These are phyloP conservation scores for Bovichtus variegatus DNA, from an alignment of 2,797 vertebrate species.

Conservation along the genomic window DNA sequence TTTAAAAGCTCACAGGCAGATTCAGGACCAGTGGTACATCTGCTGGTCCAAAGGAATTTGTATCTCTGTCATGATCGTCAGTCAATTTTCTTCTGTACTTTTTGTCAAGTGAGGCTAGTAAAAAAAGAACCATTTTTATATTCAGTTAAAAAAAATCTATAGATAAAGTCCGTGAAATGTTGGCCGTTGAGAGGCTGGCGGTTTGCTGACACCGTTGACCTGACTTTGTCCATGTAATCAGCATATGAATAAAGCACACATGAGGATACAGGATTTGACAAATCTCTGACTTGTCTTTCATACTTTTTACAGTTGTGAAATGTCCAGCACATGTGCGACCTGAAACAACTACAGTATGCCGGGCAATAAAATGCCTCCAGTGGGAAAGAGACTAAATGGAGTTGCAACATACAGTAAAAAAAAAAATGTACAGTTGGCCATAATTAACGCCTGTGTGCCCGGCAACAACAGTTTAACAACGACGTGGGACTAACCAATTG, in stretches of 20 bases:
- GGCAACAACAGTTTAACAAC: conserved; percentile 47
- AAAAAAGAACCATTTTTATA: neutral
- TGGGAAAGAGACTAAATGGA: conserved; percentile 25
- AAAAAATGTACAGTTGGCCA: conserved; percentile 24
- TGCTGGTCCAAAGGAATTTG: neutral
- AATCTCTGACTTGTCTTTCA: conserved; percentile 17
- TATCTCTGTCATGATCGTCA: neutral
- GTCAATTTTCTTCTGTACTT: neutral
- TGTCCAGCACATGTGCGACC: conserved; percentile 22
- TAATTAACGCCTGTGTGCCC: conserved; percentile 34
- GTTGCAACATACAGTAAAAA: conserved; percentile 14
- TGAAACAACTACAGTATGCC: conserved; percentile 24
- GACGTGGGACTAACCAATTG: conserved; percentile 19
- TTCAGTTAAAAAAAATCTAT: neutral
- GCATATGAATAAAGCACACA: conserved; percentile 26
- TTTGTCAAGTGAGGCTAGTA: neutral
- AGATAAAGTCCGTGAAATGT: conserved; percentile 17
- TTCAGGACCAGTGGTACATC: neutral
- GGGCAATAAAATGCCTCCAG: conserved; percentile 10
- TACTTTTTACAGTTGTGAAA: conserved; percentile 20
- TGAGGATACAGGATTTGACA: conserved; percentile 6
- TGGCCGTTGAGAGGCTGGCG: conserved; percentile 59
- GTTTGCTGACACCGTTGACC: conserved; percentile 61
- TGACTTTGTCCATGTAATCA: conserved; percentile 71
- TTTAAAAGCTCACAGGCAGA: conserved; percentile 2